Evolutionary conservation across 2,113 vertebrate species (phyloP), one percentile per base, ranked within the genome.

Genomic region (Dipodomys merriami): DNA sequence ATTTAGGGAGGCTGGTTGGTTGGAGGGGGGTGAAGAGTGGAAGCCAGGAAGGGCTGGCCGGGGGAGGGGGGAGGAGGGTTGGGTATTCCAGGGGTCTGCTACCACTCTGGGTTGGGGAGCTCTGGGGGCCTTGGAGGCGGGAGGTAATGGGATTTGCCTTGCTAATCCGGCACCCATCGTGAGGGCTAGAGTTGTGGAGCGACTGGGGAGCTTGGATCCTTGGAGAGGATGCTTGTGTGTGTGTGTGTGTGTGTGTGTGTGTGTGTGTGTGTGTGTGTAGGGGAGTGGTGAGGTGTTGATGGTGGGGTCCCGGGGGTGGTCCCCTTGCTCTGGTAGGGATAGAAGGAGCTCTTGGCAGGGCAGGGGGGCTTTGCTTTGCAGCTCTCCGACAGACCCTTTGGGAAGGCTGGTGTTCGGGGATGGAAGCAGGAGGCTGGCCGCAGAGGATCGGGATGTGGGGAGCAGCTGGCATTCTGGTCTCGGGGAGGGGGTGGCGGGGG

Each of bases 211-310:
- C 79, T 39, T 22, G 62, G 65, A 83, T 44, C 92, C 29, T 6
- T 25, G 29, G 39, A 92, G 79, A 88, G 73, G 89, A 64, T 90
- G 44, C 30, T 23, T 76, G 11, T 90, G 69, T 88, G 69, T 90
- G 49, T 67, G 49, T 49, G 49, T 49, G 49, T 49, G 49, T 49
- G 46, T 49, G 46, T 49, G 46, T 49, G 46, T 49, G 46, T 49
- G 46, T 49, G 46, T 49, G 46, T 49, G 46, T 49, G 49, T 49
- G 49, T 49, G 49, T 57, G 53, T 13, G 53, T 18, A 4, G 53
- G 16, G 53, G 2, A 16, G 53, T 53, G 49, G 49, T 53, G 49
- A 2, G 49, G 49, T 13, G 53, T 13, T 57, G 53, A 57, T 57
- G 53, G 91, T 76, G 39, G 49, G 74, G 90, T 53, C 29, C 15